Evolutionary conservation across 2,113 vertebrate species (phyloP).

Genomic region (Vulpes ferrilata): DNA sequence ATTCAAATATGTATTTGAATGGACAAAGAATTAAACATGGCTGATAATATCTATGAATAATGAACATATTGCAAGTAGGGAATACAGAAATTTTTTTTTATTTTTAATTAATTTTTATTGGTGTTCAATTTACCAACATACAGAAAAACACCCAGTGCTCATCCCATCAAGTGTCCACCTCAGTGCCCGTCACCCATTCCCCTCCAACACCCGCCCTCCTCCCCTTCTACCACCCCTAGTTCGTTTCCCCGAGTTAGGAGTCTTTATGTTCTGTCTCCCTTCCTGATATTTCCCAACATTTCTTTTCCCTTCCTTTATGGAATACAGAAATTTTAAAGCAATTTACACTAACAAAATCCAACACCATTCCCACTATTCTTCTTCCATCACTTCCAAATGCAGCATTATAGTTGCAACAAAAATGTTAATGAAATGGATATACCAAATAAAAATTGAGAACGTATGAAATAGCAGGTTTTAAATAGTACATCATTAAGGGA

Average conservation of each 20-base stretch:
- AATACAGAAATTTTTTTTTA: not conserved
- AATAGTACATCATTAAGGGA: not conserved
- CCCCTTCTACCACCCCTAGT: no score
- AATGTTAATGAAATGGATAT: constrained; percentile 11
- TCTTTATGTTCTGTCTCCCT: no score
- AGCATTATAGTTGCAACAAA: constrained; percentile 15
- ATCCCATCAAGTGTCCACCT: no score
- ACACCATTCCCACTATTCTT: not conserved
- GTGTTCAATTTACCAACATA: no score
- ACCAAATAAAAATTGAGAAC: constrained; percentile 31
- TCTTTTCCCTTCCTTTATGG: no score
- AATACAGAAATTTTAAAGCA: not conserved
- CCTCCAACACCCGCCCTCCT: no score
- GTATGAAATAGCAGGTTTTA: not conserved
- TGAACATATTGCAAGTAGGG: not conserved
- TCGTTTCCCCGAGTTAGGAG: no score
- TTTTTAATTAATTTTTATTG: no score
- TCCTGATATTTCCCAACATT: no score
- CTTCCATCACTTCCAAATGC: not conserved
- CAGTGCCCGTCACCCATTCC: no score
- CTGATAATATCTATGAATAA: constrained; percentile 39
- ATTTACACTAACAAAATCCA: not conserved
- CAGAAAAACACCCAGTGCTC: no score
- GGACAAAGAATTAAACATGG: not conserved
- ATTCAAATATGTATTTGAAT: constrained; percentile 47